These are phyloP conservation scores for Calonectris borealis DNA, from an alignment of 2,113 vertebrate species.

Conservation along the genomic window DNA sequence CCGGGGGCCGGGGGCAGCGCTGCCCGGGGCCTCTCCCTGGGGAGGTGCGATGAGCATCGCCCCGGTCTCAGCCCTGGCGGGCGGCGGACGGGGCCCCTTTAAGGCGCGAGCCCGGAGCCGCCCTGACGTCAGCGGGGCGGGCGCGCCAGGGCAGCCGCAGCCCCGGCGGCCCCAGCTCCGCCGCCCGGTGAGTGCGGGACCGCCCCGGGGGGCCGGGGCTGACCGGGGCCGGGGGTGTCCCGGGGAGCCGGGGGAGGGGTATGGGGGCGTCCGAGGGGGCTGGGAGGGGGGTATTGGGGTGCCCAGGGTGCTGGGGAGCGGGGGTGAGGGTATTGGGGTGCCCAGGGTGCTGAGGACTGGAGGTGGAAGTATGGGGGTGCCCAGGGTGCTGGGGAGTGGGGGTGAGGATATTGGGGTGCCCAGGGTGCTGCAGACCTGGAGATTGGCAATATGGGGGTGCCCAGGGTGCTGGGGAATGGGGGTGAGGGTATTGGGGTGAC, in stretches of 20 bases:
- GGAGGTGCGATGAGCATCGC: background rate
- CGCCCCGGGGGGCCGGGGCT: background rate
- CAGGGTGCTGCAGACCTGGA: background rate
- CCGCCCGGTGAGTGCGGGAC: background rate
- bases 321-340: too few relatives aligned
- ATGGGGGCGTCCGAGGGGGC: too few relatives aligned
- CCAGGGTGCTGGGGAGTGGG: too few relatives aligned
- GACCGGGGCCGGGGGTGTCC: too few relatives aligned
- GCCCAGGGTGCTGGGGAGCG: too few relatives aligned
- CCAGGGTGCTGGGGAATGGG: background rate
- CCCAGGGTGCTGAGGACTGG: too few relatives aligned
- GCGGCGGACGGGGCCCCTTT: background rate
- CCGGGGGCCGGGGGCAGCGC: background rate
- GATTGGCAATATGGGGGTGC: background rate
- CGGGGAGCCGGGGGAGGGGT: too few relatives aligned
- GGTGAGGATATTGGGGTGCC: background rate
- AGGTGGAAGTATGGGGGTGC: too few relatives aligned
- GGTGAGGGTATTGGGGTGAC: too few relatives aligned
- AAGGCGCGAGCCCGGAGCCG: constrained; percentile 13
- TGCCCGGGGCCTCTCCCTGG: background rate
- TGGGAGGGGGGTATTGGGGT: too few relatives aligned
- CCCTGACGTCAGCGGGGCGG: constrained; percentile 46
- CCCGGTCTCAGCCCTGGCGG: background rate
- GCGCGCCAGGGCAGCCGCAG: constrained; percentile 17
- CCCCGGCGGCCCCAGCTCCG: background rate